Conservation (phyloP, 2,888 invertebrate genomes). For the Pseudanteris insignis region DNA sequence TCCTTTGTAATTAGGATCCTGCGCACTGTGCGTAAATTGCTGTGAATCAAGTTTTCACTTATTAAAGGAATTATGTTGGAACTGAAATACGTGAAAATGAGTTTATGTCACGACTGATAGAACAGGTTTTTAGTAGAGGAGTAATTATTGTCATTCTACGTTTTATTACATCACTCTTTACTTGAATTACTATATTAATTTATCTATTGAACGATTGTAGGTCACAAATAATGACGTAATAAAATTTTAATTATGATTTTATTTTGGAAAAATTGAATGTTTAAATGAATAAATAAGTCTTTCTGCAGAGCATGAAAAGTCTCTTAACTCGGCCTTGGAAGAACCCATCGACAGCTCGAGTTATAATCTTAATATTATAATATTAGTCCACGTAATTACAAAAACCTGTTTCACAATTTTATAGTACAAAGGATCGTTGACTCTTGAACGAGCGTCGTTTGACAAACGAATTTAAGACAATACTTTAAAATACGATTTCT, state of each 20-base stretch:
- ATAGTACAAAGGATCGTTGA: constrained; percentile 13
- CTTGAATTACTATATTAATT: background rate
- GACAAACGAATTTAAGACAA: constrained; percentile 16
- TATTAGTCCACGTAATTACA: constrained; percentile 7
- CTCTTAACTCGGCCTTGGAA: constrained; percentile 31
- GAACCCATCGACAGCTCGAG: constrained; percentile 29
- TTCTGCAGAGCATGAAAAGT: constrained; percentile 4
- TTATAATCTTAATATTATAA: constrained; percentile 20
- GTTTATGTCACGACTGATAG: background rate
- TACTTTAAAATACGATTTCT: too few relatives aligned
- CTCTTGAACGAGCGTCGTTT: constrained; percentile 9
- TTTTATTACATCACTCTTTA: constrained; percentile 10
- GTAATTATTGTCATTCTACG: constrained; percentile 35
- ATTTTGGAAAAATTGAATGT: background rate
- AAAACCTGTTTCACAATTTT: constrained; percentile 12
- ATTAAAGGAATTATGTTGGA: background rate
- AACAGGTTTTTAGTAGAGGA: background rate
- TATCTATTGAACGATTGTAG: background rate
- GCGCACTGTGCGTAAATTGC: constrained; percentile 28
- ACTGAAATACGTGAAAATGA: background rate
- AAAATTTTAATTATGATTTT: background rate
- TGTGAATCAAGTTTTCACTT: background rate
- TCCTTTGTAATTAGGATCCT: constrained; percentile 27
- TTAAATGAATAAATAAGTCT: background rate
- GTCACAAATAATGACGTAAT: constrained; percentile 4